Evolutionary conservation across 92 coral and sea anemone species (phyloP).

Genomic region (Heliopora coerulea): DNA sequence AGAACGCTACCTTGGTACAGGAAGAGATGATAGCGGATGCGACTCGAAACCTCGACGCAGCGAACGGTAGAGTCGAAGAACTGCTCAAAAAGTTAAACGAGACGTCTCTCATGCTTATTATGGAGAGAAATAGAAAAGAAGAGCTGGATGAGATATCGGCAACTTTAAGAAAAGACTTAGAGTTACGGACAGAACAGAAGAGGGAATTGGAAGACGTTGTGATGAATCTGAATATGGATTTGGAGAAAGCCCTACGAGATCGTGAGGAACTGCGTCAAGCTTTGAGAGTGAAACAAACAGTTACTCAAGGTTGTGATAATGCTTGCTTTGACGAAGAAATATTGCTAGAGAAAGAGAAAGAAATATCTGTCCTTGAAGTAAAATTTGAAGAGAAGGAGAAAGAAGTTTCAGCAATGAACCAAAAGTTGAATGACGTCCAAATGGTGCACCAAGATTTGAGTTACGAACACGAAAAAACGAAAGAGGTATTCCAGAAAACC

Average conservation of each 20-base stretch:
- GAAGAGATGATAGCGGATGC: conserved; percentile 14
- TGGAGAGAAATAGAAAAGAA: conserved; percentile 14
- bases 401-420: background rate
- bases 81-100: conserved; percentile 3
- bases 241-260: conserved; percentile 67
- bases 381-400: background rate
- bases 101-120: background rate
- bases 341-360: background rate
- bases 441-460: background rate
- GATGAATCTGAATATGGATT: conserved; percentile 48
- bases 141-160: conserved; percentile 33
- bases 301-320: conserved; percentile 34
- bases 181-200: conserved; percentile 28
- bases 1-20: conserved; percentile 8
- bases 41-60: conserved; percentile 15
- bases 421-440: background rate
- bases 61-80: conserved; percentile 17
- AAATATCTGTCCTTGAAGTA: background rate
- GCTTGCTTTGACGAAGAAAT: conserved; percentile 32
- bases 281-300: conserved; percentile 35
- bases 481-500: background rate
- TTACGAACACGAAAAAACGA: background rate
- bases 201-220: conserved; percentile 32
- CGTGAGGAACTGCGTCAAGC: conserved; percentile 63
- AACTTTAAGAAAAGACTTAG: conserved; percentile 30